A percentile compares a stretch with the other conserved stretches of the same genome.
Evolutionary conservation across 2,888 invertebrate genomes (phyloP).

Genomic region (Acleris literana): DNA sequence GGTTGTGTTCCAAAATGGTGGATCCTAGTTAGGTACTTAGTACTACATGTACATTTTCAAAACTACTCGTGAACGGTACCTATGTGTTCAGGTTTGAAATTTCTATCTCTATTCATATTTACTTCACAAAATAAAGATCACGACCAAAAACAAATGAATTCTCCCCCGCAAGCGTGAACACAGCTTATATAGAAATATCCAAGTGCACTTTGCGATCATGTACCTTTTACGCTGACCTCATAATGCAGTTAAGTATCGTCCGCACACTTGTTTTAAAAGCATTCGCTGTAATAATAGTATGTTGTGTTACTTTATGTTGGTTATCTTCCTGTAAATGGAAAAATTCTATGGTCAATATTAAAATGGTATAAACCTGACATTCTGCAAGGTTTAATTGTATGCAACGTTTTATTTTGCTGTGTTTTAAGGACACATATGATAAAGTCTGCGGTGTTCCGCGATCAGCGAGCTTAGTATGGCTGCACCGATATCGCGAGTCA

Average conservation of each 20-base stretch:
- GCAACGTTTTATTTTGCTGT: background rate
- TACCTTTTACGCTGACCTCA: slow-evolving; percentile 37
- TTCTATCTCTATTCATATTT: no score
- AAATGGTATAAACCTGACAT: background rate
- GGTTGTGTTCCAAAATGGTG: no score
- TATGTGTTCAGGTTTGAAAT: no score
- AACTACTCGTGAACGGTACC: no score
- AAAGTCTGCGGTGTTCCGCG: no score
- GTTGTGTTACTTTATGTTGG: slow-evolving; percentile 26
- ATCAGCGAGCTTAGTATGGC: no score
- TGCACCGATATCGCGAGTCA: no score
- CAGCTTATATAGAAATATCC: slow-evolving; percentile 41
- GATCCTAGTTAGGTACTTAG: no score
- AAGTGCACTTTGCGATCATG: slow-evolving; percentile 46
- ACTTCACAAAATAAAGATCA: no score
- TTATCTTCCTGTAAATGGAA: slow-evolving; percentile 2
- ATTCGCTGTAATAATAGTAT: slow-evolving; percentile 33
- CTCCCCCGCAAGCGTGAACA: slow-evolving; percentile 10
- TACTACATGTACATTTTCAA: no score
- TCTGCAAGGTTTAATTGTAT: no score
- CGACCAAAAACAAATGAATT: background rate
- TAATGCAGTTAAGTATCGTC: slow-evolving; percentile 37
- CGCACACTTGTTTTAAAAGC: slow-evolving; percentile 37
- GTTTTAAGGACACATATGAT: no score
- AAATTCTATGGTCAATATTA: background rate